Evolutionary conservation across 2,888 invertebrate species (phyloP).

Genomic region (Drosophila mercatorum): DNA sequence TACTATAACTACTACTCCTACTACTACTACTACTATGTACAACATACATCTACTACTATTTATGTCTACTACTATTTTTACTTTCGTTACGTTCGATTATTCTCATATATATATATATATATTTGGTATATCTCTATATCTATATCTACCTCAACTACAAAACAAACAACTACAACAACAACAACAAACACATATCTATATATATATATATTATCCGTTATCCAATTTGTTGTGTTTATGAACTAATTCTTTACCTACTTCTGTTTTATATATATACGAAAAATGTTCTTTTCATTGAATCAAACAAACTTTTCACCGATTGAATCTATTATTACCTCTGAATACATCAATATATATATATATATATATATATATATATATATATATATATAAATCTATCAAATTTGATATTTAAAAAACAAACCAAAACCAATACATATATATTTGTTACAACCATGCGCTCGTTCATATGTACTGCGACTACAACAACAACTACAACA

Average conservation of each 20-base stretch:
- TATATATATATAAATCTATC: too few relatives aligned
- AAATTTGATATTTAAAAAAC: too few relatives aligned
- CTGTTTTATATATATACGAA: slow-evolving; percentile 16
- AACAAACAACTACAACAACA: slow-evolving; percentile 7
- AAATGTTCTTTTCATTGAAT: slow-evolving; percentile 26
- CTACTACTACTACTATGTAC: slow-evolving; percentile 30
- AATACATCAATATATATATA: slow-evolving; percentile 37
- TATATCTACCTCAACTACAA: slow-evolving; percentile 11
- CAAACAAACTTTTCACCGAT: slow-evolving; percentile 39
- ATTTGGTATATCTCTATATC: slow-evolving; percentile 9
- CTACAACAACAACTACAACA: slow-evolving; percentile 63
- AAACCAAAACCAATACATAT: slow-evolving; percentile 1
- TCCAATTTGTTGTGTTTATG: slow-evolving; percentile 38
- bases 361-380: too few relatives aligned
- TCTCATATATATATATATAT: slow-evolving; percentile 2
- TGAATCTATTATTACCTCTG: slow-evolving; percentile 29
- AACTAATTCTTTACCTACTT: slow-evolving; percentile 7
- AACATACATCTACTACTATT: slow-evolving; percentile 28
- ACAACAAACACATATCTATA: slow-evolving; percentile 15
- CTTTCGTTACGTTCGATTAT: slow-evolving; percentile 48
- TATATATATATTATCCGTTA: slow-evolving; percentile 17
- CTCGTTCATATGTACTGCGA: slow-evolving; percentile 61
- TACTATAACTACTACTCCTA: slow-evolving; percentile 16
- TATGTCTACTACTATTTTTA: slow-evolving; percentile 26
- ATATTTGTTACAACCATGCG: slow-evolving; percentile 52